Evolutionary conservation across 2,888 invertebrate species (phyloP), one percentile per base, ranked within the genome.

Genomic region (Drosophila flavopinicola): DNA sequence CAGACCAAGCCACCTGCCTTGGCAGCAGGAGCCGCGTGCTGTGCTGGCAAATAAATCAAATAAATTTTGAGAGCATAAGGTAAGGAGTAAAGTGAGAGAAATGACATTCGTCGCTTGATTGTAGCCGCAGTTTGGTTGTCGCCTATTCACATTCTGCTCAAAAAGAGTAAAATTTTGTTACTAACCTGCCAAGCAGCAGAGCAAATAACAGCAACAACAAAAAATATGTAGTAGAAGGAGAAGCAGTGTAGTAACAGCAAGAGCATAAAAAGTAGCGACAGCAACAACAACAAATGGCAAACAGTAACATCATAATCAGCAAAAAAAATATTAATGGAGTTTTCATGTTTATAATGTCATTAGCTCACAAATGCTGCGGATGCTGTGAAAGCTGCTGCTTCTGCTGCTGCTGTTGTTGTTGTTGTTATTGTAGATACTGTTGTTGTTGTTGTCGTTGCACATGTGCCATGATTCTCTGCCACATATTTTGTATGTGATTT

Each of bases 271-370:
- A 86, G 65, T 77, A 65, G 66, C 70, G 73, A 48, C 61, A 59
- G 29, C 47, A 66, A 33, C 51, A 56, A 11, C 27, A 47, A 47
- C 58, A 53, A 61, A 52, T 42, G 23, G 35, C 27, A 48, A 65
- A 64, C 49, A 73, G 49, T 45, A 78, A 75, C 80, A 78, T 83
- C 77, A 85, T 78, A 79, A 85, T 85, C 78, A 86, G 77, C 57
- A 78, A 82, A 70, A 25, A 3, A 78, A 69, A 87, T 88, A 87
- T 87, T 87, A 87, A 87, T 87, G 87, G 88, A 87, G 80, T 88
- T 87, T 88, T 85, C 87, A 87, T 87, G 87, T 87, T 87, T 87
- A 88, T 87, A 87, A 88, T 88, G 88, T 88, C 87, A 87, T 88
- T 88, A 88, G 88, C 88, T 84, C 86, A 84, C 84, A 87, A 84